Evolutionary conservation across 2,113 vertebrate species (phyloP).

Genomic region (Xiphophorus couchianus): DNA sequence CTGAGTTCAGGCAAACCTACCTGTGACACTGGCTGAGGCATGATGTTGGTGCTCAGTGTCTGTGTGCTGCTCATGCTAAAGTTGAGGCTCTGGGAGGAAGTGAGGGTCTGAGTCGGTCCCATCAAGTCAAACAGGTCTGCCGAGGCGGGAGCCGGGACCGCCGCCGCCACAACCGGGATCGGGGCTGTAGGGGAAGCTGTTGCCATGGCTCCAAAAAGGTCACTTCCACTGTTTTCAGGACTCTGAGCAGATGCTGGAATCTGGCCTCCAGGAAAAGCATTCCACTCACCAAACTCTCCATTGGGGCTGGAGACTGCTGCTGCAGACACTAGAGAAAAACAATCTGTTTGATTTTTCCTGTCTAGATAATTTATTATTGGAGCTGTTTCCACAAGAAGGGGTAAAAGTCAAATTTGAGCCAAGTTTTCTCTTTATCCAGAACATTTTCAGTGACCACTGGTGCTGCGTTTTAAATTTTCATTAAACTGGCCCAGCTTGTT

Average conservation of each 20-base stretch:
- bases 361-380: conserved; percentile 9
- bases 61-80: conserved; percentile 89
- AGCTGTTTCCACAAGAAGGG: conserved; percentile 16
- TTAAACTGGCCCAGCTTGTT: conserved; percentile 49
- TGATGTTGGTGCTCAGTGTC: conserved; percentile 75
- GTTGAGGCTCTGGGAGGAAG: conserved; percentile 92
- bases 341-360: conserved; percentile 1
- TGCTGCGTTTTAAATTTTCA: conserved; percentile 67
- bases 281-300: conserved; percentile 96
- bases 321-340: conserved; percentile 16
- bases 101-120: conserved; percentile 86
- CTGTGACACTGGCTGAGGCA: conserved; percentile 91
- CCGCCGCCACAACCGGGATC: conserved; percentile 56
- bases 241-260: conserved; percentile 77
- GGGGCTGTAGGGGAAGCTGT: conserved; percentile 63
- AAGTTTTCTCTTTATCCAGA: conserved; percentile 21
- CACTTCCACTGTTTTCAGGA: conserved; percentile 70
- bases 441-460: conserved; percentile 53
- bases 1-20: conserved; percentile 65
- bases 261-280: conserved; percentile 89
- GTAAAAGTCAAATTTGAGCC: conserved; percentile 13
- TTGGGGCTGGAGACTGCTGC: conserved; percentile 83
- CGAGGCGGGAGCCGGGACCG: conserved; percentile 67
- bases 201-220: conserved; percentile 76
- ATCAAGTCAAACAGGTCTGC: conserved; percentile 92